phyloP scores from a whole-genome alignment of 2,797 vertebrate species.

The Neosalanx taihuensis region DNA sequence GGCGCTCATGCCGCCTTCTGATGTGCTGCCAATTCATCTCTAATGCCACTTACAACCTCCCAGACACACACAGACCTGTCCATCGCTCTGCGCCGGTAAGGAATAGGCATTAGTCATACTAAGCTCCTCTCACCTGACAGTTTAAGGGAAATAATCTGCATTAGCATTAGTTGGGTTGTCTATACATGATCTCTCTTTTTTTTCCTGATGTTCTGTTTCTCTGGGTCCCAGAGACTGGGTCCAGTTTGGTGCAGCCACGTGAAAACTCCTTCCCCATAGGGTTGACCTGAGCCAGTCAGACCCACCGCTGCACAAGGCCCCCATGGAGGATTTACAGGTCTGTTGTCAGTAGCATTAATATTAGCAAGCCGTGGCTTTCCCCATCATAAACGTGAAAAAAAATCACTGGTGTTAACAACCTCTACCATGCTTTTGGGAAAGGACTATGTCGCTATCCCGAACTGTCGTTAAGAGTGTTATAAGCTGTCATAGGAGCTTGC shows the following conservation, averaged over 20 bases:
- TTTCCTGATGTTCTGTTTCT: constrained; percentile 5
- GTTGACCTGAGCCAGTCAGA: background rate
- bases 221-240: constrained; percentile 5
- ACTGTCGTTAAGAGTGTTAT: constrained; percentile 4
- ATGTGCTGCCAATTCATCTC: constrained; percentile 40
- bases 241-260: constrained; percentile 29
- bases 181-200: background rate
- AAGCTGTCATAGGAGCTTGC: constrained; percentile 30
- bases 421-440: too few relatives aligned
- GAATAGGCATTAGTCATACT: background rate
- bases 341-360: constrained; percentile 16
- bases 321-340: background rate
- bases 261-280: background rate
- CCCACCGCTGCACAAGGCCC: too few relatives aligned
- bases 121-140: background rate
- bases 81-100: constrained; percentile 5
- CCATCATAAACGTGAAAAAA: too few relatives aligned
- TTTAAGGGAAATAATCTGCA: background rate
- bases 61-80: too few relatives aligned
- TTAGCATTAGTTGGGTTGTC: background rate
- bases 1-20: background rate
- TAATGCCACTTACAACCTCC: constrained; percentile 3
- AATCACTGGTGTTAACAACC: too few relatives aligned
- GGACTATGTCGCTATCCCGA: background rate
- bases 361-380: background rate